phyloP scores from a whole-genome alignment of 2,113 vertebrate genomes.

The Pseudorhombus dupliciocellatus region DNA sequence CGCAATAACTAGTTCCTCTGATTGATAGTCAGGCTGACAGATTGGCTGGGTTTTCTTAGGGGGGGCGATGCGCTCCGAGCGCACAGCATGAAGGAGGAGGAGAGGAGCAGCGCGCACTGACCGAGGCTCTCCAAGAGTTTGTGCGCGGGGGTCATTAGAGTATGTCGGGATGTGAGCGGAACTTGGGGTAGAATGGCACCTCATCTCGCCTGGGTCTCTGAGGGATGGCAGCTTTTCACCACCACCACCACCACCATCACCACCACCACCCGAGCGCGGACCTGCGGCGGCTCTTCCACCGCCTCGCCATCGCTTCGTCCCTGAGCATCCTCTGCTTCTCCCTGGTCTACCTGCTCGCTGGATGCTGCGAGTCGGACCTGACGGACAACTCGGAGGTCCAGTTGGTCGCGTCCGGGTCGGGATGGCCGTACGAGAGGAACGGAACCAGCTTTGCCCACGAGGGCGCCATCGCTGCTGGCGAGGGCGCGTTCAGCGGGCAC shows the following conservation, averaged over 20 bases:
- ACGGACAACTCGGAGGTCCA: conserved; percentile 50
- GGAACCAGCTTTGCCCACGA: conserved; percentile 33
- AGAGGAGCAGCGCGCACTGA: conserved; percentile 29
- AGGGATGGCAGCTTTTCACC: conserved; percentile 80
- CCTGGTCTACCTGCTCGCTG: conserved; percentile 76
- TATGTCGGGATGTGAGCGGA: conserved; percentile 57
- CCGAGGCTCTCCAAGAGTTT: conserved; percentile 33
- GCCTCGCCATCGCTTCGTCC: conserved; percentile 77
- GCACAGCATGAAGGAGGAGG: conserved; percentile 29
- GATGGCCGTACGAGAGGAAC: conserved; percentile 63
- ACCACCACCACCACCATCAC: conserved; percentile 54
- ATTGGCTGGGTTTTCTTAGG: neutral
- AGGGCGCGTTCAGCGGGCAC: conserved; percentile 21
- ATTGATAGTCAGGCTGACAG: neutral
- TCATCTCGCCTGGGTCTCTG: conserved; percentile 43
- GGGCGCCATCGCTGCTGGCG: conserved; percentile 1
- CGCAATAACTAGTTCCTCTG: conserved; percentile 19
- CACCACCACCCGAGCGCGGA: conserved; percentile 61
- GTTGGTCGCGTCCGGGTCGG: conserved; percentile 49
- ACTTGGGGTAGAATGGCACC: conserved; percentile 74
- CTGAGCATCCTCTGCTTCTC: conserved; percentile 78
- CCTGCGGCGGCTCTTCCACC: conserved; percentile 75
- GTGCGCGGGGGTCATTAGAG: conserved; percentile 6
- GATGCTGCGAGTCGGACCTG: conserved; percentile 75
- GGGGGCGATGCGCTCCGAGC: conserved; percentile 13